Conservation (phyloP, 1,140 invertebrate species). For the Meloidogyne hapla region DNA sequence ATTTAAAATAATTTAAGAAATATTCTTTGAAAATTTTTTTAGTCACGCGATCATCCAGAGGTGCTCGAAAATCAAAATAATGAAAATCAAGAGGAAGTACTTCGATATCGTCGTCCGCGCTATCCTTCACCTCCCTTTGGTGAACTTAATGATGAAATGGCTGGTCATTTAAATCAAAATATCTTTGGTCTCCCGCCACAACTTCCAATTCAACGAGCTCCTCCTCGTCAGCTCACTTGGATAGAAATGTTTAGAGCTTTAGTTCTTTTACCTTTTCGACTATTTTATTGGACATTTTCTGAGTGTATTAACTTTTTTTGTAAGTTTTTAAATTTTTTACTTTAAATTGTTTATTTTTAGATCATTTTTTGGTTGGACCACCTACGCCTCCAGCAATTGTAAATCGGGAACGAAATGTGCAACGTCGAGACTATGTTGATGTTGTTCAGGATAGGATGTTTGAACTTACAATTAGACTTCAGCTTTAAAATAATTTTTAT, state of each 20-base stretch:
- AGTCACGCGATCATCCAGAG: constrained; percentile 21
- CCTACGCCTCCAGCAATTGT: not conserved
- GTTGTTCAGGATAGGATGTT: not conserved
- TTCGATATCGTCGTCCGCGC: constrained; percentile 8
- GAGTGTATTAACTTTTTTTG: constrained; percentile 12
- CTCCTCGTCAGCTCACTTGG: constrained; percentile 1
- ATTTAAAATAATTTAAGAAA: not conserved
- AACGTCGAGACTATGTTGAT: not conserved
- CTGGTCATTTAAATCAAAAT: not conserved
- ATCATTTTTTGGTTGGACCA: constrained; percentile 12
- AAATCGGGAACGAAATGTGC: not conserved
- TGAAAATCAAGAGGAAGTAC: not conserved
- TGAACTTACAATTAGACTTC: not conserved
- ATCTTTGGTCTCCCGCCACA: not conserved
- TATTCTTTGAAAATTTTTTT: constrained; percentile 1
- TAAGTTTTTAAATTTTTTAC: not conserved
- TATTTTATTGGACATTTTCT: constrained; percentile 4
- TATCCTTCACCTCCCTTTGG: not conserved
- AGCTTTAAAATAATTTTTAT: too few relatives aligned
- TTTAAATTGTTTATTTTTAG: not conserved
- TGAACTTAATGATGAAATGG: not conserved
- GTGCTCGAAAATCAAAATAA: constrained; percentile 18
- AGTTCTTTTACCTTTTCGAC: constrained; percentile 4
- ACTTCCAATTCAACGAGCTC: not conserved
- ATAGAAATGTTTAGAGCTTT: constrained; percentile 7